Evolutionary conservation across 2,797 vertebrate species (phyloP).

Genomic region (Crenichthys baileyi): DNA sequence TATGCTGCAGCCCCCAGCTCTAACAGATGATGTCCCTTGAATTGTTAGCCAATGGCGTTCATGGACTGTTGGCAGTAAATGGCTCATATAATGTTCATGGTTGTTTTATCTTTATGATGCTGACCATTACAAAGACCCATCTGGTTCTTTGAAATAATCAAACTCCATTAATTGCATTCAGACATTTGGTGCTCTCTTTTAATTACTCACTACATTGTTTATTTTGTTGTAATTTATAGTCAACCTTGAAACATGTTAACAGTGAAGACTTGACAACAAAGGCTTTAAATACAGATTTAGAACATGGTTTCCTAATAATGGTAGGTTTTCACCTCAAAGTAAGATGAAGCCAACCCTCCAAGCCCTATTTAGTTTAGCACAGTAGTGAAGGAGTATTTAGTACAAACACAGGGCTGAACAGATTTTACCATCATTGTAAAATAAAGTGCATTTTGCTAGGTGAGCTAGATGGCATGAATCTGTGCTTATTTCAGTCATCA

Average conservation of each 20-base stretch:
- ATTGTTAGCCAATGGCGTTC: neutral
- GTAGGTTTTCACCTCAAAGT: neutral
- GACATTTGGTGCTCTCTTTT: neutral
- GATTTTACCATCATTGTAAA: neutral
- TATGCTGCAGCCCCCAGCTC: neutral
- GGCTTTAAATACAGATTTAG: neutral
- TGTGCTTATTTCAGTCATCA: neutral
- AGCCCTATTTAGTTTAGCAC: neutral
- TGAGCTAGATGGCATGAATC: neutral
- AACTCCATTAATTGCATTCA: neutral
- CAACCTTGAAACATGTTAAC: neutral
- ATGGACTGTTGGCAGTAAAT: neutral
- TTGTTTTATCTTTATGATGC: neutral
- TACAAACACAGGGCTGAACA: neutral
- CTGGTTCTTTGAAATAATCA: neutral
- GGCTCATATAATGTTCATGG: neutral
- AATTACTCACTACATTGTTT: neutral
- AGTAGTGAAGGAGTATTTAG: neutral
- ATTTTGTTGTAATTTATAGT: neutral
- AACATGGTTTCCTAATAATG: neutral
- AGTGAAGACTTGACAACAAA: neutral
- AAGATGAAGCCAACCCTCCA: neutral
- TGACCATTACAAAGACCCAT: neutral
- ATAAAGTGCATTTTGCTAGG: neutral
- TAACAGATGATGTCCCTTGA: neutral